Evolutionary conservation across 2,888 invertebrate species (phyloP).

Genomic region (Liopterus haemorrhoidalis): DNA sequence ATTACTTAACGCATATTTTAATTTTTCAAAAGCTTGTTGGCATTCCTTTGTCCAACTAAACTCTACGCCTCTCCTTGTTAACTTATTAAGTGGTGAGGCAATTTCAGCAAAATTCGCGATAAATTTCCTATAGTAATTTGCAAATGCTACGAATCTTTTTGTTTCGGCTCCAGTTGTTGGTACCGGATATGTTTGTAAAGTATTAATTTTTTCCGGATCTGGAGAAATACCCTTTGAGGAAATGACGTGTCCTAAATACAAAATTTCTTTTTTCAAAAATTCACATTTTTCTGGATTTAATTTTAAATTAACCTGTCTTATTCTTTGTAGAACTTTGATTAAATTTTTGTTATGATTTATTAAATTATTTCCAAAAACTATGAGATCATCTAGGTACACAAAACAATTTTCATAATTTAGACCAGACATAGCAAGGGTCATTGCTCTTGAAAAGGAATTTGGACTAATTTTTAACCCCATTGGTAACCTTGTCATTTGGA

Average conservation of each 20-base stretch:
- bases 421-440: constrained; percentile 1
- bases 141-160: constrained; percentile 19
- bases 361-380: constrained; percentile 2
- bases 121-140: constrained; percentile 17
- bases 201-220: constrained; percentile 8
- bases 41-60: constrained; percentile 7
- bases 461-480: constrained; percentile 6
- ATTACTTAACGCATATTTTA: constrained; percentile 1
- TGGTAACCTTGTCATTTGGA: constrained; percentile 1
- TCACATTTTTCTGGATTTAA: constrained; percentile 1
- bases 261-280: constrained; percentile 6
- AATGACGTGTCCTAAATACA: constrained; percentile 6
- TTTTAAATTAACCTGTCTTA: constrained; percentile 6
- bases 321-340: constrained; percentile 2
- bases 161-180: constrained; percentile 23
- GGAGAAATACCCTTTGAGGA: constrained; percentile 3
- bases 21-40: constrained; percentile 6
- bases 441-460: constrained; percentile 2
- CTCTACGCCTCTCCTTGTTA: constrained; percentile 24
- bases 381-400: constrained; percentile 8
- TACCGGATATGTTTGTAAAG: constrained; percentile 1
- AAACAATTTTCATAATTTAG: constrained; percentile 8
- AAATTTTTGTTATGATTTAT: constrained; percentile 12
- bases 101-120: constrained; percentile 22
- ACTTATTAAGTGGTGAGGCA: constrained; percentile 23